Base-by-base conservation (phyloP, 2,113 vertebrate genomes). In the Crocuta crocuta region DNA sequence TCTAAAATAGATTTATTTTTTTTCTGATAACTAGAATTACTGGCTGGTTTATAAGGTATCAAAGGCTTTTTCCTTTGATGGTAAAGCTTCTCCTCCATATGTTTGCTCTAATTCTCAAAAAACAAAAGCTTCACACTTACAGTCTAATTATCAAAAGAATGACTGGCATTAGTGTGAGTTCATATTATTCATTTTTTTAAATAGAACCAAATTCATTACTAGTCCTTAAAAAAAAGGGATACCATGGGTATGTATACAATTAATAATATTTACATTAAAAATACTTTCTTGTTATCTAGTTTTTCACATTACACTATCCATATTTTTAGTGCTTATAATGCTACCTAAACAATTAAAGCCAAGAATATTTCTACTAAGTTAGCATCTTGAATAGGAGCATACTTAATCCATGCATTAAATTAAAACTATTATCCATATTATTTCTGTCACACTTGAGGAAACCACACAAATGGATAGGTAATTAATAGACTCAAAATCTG, bases 391-490 rank as follows among this genome's bases (percentile, higher is more conserved):
- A 83, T 74, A 68, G 76, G 83, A 85, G 79, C 24, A 94, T 85
- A 95, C 78, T 96, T 96, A 97, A 95, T 93, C 65, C 58, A 81
- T 94, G 87, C 94, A 97, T 91, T 94, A 97, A 97, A 96, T 97
- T 91, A 92, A 94, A 96, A 86, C 84, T 95, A 92, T 55, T 73
- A 94, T 58, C 85, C 91, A 66, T 91, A 94, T 82, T 97, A 93
- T 97, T 95, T 21, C 0, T 39, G 68, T 94, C 91, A 95, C 81
- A 95, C 74, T 74, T 95, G 89, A 89, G 84, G 90, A 85, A 97
- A 70, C 89, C 83, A 88, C 71, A 63, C 33, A 97, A 98, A 80
- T 82, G 76, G 93, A 84, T 96, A 26, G 81, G 88, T 96, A 97
- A 92, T 92, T 50, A 85, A 98, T 85, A 87, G 43, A 89, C 61